Evolutionary conservation across 2,113 vertebrate genomes (phyloP), one percentile per base, ranked within the genome.

Genomic region (Lagenorhynchus albirostris): DNA sequence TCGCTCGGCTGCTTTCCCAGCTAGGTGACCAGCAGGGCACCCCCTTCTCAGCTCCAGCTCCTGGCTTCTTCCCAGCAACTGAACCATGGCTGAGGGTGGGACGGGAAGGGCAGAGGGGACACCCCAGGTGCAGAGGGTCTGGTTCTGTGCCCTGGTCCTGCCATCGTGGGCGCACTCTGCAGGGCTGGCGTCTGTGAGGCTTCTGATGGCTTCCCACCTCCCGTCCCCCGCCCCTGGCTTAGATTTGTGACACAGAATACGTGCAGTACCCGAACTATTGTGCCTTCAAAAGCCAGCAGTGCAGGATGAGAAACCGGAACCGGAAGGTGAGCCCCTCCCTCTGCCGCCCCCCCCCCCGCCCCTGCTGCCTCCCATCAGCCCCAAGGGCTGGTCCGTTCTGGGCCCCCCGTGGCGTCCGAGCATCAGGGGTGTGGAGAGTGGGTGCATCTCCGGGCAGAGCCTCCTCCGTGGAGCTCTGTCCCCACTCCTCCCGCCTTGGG

Each of bases 221-320:
- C 8, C 25, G 8, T 68, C 25, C 70, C 26, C n/a, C n/a, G 3
- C 58, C 79, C 73, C 79, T 47, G 94, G 36, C 76, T 31, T 96
- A 99, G 99, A 97, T 99, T 89, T 99, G 98, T 13, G 98, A 99
- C 96, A 98, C 98, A 0, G 84, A 63, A 0, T 91, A 97, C 47
- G 13, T 98, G 79, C 98, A 98, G 94, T 98, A 99, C 76, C 98
- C 98, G 15, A 98, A n/a, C 94, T 99, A 98, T 95, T 99, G 99
- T 5, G 89, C 92, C 8, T 99, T 99, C 98, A 99, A 99, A 97
- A 99, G 98, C 93, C 95, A 98, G 2, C 98, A 99, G 91, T 99
- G 99, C 58, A 87, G 98, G 65, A 96, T 98, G 97, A 96, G 41
- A 38, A 98, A 8, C 89, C 63, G 91, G 89, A 87, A 96, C 50